Base-by-base conservation (phyloP, 2,797 vertebrate species). In the Champsocephalus esox region DNA sequence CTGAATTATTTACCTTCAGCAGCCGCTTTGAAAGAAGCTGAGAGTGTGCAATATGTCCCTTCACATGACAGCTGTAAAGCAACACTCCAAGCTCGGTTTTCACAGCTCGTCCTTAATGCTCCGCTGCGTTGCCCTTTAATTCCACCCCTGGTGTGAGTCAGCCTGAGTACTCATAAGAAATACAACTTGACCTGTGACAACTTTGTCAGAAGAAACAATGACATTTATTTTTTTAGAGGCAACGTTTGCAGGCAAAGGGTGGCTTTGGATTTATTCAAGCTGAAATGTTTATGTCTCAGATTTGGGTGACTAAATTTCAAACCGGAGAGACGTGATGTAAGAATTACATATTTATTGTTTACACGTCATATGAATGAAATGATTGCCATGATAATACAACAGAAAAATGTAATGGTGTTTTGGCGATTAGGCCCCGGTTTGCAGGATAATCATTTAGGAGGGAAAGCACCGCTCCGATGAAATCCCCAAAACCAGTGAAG, bases 1-100 rank as follows among this genome's bases (percentile, higher is more conserved):
- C 68, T 94, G 81, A 92, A 93, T 94, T 91, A 93, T 93, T 92
- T 89, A 93, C 81, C 63, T 82, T 67, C 58, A 66, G 82, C 70
- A 83, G 60, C 72, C 66, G 58, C 52, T 89, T 82, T 89, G 83
- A 91, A 90, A 75, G 63, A 81, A 73, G 70, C 71, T 82, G 79
- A 79, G 70, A 61, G 75, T 84, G 70, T 77, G 83, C 88, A 81
- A 50, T 70, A 80, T 87, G 87, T 91, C 85, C 85, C 84, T 73
- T 85, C 66, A 82, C 66, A 88, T 91, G 87, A 87, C 86, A 91
- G 87, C 79, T 81, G 77, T 83, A 80, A 85, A 87, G 85, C 81
- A 92, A 87, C 79, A 81, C 79, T 77, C 80, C 66, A 77, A 84
- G 79, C 86, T 91, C 81, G 81, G 74, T 89, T 90, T 87, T 91